Evolutionary conservation across 1,140 invertebrate species (phyloP), one percentile per base, ranked within the genome.

Genomic region (Eumaeus atala): DNA sequence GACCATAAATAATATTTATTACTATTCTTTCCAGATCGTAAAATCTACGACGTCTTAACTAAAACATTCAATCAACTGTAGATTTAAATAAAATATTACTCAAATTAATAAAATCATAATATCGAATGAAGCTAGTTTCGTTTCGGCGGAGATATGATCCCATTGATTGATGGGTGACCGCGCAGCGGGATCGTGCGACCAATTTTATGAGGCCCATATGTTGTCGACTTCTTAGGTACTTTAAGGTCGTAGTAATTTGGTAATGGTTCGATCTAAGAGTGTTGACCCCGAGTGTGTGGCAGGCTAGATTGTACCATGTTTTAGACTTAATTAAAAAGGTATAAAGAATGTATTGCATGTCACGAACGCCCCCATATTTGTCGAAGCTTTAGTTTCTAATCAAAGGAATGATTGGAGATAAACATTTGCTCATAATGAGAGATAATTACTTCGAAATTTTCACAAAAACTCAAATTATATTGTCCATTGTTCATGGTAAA

Each of bases 81-180:
- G 74, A 83, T 86, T 82, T 84, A 74, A 86, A 84, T 86, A 83
- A 83, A 86, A 83, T 80, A 86, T 84, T 77, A 80, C 68, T 70
- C 67, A 66, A 86, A 82, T 65, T 77, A 82, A 81, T 77, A 80
- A 83, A 84, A 77, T 78, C 76, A 83, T 83, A 81, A 80, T 79
- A 66, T 74, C 66, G 66, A 69, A 65, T 67, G 64, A 56, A 63
- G 67, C 73, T 68, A 70, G 77, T 73, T 71, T 77, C 67, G 76
- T 77, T 77, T 77, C 72, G 72, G 72, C 70, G 56, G 69, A 72
- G 78, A 84, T 86, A 82, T 84, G 83, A 84, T 84, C 70, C 78
- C 74, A 84, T 86, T 86, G 83, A 86, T 86, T 84, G 83, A 86
- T 86, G 83, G 80, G 80, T 86, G 78, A 78, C 77, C 80, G 78